phyloP scores from a whole-genome alignment of 2,113 vertebrate genomes.

The Cranoglanis bouderius region DNA sequence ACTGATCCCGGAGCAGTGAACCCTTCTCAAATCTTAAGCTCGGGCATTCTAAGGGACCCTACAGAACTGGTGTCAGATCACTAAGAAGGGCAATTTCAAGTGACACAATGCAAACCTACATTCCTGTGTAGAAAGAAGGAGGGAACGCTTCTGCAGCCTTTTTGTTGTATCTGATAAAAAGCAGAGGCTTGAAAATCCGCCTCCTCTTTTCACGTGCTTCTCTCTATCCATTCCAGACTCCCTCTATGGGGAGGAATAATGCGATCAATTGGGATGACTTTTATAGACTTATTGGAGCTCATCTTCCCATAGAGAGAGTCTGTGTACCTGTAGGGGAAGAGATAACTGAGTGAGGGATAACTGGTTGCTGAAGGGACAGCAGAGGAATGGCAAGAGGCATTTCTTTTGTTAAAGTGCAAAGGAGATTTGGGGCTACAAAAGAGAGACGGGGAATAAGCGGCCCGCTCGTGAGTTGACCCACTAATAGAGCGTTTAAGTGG shows the following conservation, averaged over 20 bases:
- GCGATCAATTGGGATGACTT: conserved; percentile 95
- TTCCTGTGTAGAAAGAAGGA: conserved; percentile 71
- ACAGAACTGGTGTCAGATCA: conserved; percentile 36
- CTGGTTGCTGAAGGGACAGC: conserved; percentile 80
- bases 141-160: conserved; percentile 67
- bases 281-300: conserved; percentile 99
- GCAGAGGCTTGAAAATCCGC: conserved; percentile 66
- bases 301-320: conserved; percentile 83
- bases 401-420: conserved; percentile 41
- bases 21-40: conserved; percentile 3
- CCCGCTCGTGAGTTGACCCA: conserved; percentile 83
- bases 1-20: conserved; percentile 34
- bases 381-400: conserved; percentile 51
- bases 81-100: conserved; percentile 56
- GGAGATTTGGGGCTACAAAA: conserved; percentile 23
- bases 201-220: conserved; percentile 83
- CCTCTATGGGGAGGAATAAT: conserved; percentile 90
- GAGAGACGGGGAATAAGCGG: conserved; percentile 67
- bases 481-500: conserved; percentile 97
- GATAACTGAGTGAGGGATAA: conserved; percentile 82
- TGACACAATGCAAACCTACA: conserved; percentile 52
- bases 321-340: conserved; percentile 60
- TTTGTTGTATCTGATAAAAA: conserved; percentile 67
- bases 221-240: conserved; percentile 76
- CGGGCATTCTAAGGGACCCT: not conserved